phyloP scores from a whole-genome alignment of 2,113 vertebrate species.

The Caranx ignobilis region DNA sequence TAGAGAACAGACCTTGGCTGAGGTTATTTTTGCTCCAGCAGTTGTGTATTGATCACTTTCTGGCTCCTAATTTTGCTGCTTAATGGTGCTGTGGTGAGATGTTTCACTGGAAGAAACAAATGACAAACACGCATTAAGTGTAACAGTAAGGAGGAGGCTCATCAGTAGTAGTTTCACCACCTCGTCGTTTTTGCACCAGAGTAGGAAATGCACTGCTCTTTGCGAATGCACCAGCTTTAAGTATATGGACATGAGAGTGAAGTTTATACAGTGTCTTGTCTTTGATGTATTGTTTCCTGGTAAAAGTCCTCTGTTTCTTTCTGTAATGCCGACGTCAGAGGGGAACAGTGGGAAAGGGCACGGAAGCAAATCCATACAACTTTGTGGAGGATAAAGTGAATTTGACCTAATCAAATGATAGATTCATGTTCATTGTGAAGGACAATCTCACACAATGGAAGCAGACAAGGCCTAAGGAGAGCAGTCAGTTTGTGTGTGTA shows the following conservation, averaged over 20 bases:
- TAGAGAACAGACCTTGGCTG: neutral
- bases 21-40: too few species aligned
- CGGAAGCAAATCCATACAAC: neutral
- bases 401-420: too few species aligned
- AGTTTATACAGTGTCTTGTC: neutral
- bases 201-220: neutral
- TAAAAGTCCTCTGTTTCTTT: neutral
- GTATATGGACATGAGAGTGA: neutral
- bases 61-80: neutral
- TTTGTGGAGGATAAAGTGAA: neutral
- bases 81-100: too few species aligned
- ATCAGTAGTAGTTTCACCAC: neutral
- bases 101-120: too few species aligned
- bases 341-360: neutral
- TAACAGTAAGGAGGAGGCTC: neutral
- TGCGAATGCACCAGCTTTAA: neutral
- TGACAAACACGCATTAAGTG: neutral
- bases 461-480: neutral
- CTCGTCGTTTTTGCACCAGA: neutral
- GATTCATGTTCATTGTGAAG: neutral
- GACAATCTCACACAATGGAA: neutral
- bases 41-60: too few species aligned
- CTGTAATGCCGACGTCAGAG: neutral
- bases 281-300: slow-evolving; percentile 40
- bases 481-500: neutral